Percentiles rank a stretch among this genome's conserved stretches.
These are phyloP conservation scores for Ferrisia virgata DNA, from an alignment of 2,888 invertebrate species.

Conservation along the genomic window DNA sequence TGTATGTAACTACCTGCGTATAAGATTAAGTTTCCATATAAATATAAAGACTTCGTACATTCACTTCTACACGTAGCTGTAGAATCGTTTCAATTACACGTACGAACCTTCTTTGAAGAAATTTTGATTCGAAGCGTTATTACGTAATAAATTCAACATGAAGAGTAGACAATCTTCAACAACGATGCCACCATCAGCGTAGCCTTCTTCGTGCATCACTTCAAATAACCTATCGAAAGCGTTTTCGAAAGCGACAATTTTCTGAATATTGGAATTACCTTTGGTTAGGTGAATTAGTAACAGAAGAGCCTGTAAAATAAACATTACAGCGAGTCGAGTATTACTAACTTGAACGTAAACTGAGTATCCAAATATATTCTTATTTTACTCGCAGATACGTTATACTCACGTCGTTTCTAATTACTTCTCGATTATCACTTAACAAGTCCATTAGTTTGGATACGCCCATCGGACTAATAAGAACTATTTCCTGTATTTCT, in stretches of 20 bases:
- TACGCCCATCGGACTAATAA: conserved; percentile 93
- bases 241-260: conserved; percentile 98
- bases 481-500: conserved; percentile 81
- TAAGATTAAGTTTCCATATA: too few species aligned
- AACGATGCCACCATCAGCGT: conserved; percentile 92
- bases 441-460: conserved; percentile 96
- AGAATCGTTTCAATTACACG: too few species aligned
- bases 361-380: too few species aligned
- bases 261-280: conserved; percentile 95
- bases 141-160: conserved; percentile 87
- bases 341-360: too few species aligned
- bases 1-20: conserved; percentile 80
- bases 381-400: too few species aligned
- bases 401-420: conserved; percentile 76
- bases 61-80: too few species aligned
- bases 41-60: background rate
- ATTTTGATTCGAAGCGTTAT: conserved; percentile 96
- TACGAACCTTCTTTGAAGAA: conserved; percentile 86
- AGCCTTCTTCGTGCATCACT: conserved; percentile 87
- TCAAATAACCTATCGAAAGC: conserved; percentile 94
- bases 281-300: conserved; percentile 88
- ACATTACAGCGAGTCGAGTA: too few species aligned
- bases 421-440: conserved; percentile 89
- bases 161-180: conserved; percentile 95
- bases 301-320: conserved; percentile 66